phyloP scores from a whole-genome alignment of 2,113 vertebrate genomes.

The Natator depressus region DNA sequence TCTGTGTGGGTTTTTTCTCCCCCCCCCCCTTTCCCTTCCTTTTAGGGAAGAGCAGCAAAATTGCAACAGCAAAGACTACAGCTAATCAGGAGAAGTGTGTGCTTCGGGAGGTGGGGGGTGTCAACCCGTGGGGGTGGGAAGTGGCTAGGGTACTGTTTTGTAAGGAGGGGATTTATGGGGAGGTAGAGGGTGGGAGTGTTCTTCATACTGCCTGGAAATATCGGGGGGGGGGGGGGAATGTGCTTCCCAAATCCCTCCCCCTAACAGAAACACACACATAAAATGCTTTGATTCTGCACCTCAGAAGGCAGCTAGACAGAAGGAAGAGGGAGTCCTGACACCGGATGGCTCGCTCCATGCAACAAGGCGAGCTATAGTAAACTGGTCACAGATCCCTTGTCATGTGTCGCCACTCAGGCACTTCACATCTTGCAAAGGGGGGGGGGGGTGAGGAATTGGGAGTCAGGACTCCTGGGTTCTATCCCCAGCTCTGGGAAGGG shows the following conservation, averaged over 20 bases:
- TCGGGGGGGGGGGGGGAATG: neutral
- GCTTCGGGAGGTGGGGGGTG: conserved; percentile 15
- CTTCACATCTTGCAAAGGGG: rapidly evolving
- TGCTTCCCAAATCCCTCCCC: neutral
- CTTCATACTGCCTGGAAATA: neutral
- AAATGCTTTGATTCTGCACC: neutral
- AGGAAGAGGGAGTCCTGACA: neutral
- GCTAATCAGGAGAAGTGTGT: neutral
- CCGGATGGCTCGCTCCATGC: rapidly evolving
- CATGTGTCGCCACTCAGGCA: neutral
- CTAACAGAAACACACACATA: neutral
- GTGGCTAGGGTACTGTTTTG: neutral
- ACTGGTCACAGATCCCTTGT: neutral
- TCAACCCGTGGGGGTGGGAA: conserved; percentile 38
- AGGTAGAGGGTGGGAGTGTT: neutral
- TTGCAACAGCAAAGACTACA: conserved; percentile 57
- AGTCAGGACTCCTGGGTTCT: neutral
- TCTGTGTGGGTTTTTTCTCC: neutral
- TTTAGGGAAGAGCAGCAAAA: conserved; percentile 43
- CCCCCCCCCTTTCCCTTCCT: neutral
- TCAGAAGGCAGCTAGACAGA: neutral
- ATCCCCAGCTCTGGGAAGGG: too few relatives aligned
- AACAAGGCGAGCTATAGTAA: neutral
- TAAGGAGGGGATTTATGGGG: neutral
- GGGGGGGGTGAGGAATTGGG: neutral